Base-by-base conservation (phyloP, 2,888 invertebrate species). In the Holacanthella duospinosa region DNA sequence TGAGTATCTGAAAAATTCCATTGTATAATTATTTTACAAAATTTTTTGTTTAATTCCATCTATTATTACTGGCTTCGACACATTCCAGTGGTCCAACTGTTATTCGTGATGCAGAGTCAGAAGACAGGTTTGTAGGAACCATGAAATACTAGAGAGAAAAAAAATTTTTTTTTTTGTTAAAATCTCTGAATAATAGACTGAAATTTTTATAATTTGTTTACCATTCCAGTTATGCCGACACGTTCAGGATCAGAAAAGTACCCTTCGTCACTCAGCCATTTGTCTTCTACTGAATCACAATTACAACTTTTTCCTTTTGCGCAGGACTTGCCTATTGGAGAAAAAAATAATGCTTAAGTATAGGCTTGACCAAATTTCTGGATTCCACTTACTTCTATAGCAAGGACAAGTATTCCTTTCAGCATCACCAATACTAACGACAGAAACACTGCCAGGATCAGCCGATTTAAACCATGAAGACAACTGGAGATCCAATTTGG, bases 51-150 rank as follows among this genome's bases (percentile, higher is more conserved):
- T 9, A 26, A 56, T 56, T 9, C 12, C 9, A 27, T 12, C 9
- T 54, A n/a, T 64, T 80, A 86, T 82, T 80, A 93, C 93, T 92
- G 64, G 93, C 93, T 81, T 93, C 93, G 61, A 93, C 92, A 79
- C 94, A 95, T 78, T 92, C 90, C 71, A 95, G 79, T 1, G 93
- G 90, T 2, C 93, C 93, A 60, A 94, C 79, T 1, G 93, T 93
- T 57, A 95, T 89, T 71, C 91, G 82, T 1, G 90, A 92, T 72
- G 88, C 86, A 1, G 91, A 89, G 75, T 91, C 88, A 69, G 86
- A 85, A 60, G 87, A 86, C 68, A 91, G 78, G 75, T 89, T 86
- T 72, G 86, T 85, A 75, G 91, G 91, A 75, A 93, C 92, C 58
- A 92, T 79, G 75, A 94, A 92, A 71, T 88, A 87, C 87, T 48